Conservation (phyloP, 2,113 vertebrate genomes). For the Nibea albiflora region DNA sequence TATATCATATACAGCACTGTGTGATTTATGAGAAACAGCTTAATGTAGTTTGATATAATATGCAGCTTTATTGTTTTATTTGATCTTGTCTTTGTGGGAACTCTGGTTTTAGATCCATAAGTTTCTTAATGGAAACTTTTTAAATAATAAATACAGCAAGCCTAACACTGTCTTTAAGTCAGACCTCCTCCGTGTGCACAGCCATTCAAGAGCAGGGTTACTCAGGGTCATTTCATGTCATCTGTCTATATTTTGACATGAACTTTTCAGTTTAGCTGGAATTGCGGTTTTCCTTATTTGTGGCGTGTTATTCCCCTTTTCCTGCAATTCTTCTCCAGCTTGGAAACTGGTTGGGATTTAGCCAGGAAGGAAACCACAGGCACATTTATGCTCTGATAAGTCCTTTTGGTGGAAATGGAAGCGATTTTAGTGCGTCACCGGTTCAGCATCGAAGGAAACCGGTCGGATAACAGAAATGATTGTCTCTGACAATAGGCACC, state of each 20-base stretch:
- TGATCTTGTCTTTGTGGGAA: neutral
- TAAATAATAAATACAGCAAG: neutral
- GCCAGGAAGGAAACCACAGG: constrained; percentile 83
- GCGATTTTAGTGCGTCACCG: constrained; percentile 80
- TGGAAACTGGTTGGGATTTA: constrained; percentile 71
- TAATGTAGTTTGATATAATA: neutral
- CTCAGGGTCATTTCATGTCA: constrained; percentile 9
- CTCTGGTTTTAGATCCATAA: neutral
- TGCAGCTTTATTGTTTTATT: constrained; percentile 1
- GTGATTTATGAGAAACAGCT: neutral
- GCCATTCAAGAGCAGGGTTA: neutral
- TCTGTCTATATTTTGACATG: constrained; percentile 41
- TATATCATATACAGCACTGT: neutral
- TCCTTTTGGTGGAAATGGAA: constrained; percentile 82
- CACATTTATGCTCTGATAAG: constrained; percentile 82
- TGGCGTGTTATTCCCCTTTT: constrained; percentile 71
- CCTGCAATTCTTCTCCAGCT: constrained; percentile 82
- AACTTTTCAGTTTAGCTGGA: constrained; percentile 62
- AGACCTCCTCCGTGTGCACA: neutral
- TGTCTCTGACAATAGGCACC: constrained; percentile 69
- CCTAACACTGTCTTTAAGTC: neutral
- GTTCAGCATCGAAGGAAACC: constrained; percentile 74
- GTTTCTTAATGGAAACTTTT: neutral
- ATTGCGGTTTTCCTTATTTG: constrained; percentile 68
- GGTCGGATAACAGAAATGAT: constrained; percentile 73